Conservation (phyloP, 2,113 vertebrate genomes). For the Sus scrofa region T2T-Sscrofa CM000827.6:35276501-35277000, state of each 20-base stretch:
- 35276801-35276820: conserved; percentile 77
- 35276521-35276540: background rate
- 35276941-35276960: background rate
- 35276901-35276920: conserved; percentile 65
- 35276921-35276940: conserved; percentile 43
- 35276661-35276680: background rate
- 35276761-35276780: conserved; percentile 42
- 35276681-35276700: conserved; percentile 56
- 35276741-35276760: conserved; percentile 55
- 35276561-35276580: background rate
- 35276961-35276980: background rate
- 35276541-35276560: background rate
- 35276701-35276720: background rate
- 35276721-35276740: background rate
- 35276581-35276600: background rate
- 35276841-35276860: conserved; percentile 14
- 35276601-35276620: conserved; percentile 39
- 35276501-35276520: conserved; percentile 24
- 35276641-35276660: conserved; percentile 44
- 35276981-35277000: background rate
- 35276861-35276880: conserved; percentile 56
- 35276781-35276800: conserved; percentile 11
- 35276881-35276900: conserved; percentile 36
- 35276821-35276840: background rate
- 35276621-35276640: background rate